phyloP scores from a whole-genome alignment of 2,888 invertebrate species.

The Microctonus aethiopoides region DNA sequence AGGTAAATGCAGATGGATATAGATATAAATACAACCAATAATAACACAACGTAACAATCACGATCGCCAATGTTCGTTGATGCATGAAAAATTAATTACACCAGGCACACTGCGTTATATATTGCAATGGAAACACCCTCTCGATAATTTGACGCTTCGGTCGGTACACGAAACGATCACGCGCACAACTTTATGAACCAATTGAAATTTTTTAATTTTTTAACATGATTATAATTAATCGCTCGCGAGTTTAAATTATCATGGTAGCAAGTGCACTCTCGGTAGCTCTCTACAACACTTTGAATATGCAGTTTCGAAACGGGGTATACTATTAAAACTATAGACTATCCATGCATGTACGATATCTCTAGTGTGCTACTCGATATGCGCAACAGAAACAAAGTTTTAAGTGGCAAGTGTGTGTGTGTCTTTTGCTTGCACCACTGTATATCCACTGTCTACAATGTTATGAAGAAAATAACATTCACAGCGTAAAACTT shows the following conservation, averaged over 20 bases:
- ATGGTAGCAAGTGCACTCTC: conserved; percentile 3
- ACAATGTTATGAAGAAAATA: not conserved
- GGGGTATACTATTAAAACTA: too few relatives aligned
- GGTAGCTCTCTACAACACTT: not conserved
- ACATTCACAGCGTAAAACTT: not conserved
- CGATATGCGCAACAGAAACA: not conserved
- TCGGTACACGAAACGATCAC: conserved; percentile 23
- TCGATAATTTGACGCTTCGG: conserved; percentile 39
- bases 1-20: not conserved
- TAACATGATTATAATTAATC: conserved; percentile 29
- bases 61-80: conserved; percentile 38
- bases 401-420: conserved; percentile 17
- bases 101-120: conserved; percentile 41
- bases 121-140: conserved; percentile 24
- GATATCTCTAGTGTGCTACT: not conserved
- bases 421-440: not conserved
- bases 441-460: too few relatives aligned
- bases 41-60: conserved; percentile 4
- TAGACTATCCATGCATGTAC: too few relatives aligned
- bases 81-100: conserved; percentile 53
- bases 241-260: not conserved
- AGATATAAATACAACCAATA: not conserved
- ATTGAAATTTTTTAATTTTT: conserved; percentile 15
- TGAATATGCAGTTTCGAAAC: too few relatives aligned
- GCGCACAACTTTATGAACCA: conserved; percentile 5